Percentiles rank a stretch among this genome's conserved stretches.
These are phyloP conservation scores for Deilephila porcellus DNA, from an alignment of 2,888 invertebrate species.

Conservation along the genomic window DNA sequence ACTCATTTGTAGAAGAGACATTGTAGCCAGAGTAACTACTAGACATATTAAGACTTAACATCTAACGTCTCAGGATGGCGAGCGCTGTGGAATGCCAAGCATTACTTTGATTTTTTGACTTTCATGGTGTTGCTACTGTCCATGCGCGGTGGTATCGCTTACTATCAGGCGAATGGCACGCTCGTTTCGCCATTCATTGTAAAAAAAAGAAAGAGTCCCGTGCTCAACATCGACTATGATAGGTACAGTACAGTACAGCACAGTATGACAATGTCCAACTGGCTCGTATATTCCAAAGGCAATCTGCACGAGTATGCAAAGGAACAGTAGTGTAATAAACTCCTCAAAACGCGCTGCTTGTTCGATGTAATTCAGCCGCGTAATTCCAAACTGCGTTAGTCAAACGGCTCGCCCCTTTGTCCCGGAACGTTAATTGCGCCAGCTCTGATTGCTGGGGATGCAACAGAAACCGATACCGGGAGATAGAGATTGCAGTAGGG, in stretches of 20 bases:
- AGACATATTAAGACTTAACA: too few species aligned
- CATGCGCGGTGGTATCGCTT: too few species aligned
- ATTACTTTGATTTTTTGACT: too few species aligned
- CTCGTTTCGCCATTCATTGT: too few species aligned
- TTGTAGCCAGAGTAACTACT: too few species aligned
- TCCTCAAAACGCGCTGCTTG: conserved; percentile 27
- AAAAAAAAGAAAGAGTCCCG: too few species aligned
- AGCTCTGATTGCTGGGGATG: conserved; percentile 31
- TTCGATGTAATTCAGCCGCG: conserved; percentile 27
- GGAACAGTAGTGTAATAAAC: conserved; percentile 27
- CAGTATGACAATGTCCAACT: not conserved
- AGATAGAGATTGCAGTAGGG: not conserved
- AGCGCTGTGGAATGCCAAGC: too few species aligned
- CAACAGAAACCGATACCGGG: conserved; percentile 25
- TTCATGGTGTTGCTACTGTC: too few species aligned
- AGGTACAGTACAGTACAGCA: not conserved
- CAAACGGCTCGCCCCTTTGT: conserved; percentile 33
- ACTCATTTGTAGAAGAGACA: too few species aligned
- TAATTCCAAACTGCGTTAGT: conserved; percentile 32
- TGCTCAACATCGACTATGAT: too few species aligned
- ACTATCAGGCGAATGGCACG: too few species aligned
- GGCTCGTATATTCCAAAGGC: not conserved
- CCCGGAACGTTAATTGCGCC: conserved; percentile 30
- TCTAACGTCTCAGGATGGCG: too few species aligned
- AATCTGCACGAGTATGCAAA: conserved; percentile 19